Evolutionary conservation across 1,140 invertebrate genomes (phyloP).

Genomic region (Dryas iulia): DNA sequence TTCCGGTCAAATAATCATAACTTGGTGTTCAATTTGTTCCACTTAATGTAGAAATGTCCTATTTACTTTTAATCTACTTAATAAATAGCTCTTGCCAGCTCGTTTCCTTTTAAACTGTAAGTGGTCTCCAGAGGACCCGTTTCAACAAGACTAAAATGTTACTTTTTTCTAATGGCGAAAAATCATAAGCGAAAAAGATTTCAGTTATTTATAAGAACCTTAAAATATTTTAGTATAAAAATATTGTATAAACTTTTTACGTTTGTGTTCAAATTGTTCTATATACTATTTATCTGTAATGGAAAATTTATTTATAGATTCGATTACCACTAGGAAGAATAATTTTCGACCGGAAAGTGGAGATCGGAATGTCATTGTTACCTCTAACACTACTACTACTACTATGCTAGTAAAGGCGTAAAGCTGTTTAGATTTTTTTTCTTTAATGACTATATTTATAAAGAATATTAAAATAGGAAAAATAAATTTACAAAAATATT

Average conservation of each 20-base stretch:
- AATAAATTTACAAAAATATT: too few relatives aligned
- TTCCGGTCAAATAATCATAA: not conserved
- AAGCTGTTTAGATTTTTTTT: too few relatives aligned
- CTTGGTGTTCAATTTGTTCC: not conserved
- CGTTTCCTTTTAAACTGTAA: slow-evolving; percentile 8
- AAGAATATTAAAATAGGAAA: too few relatives aligned
- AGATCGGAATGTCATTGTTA: too few relatives aligned
- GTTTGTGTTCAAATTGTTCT: not conserved
- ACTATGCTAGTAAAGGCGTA: too few relatives aligned
- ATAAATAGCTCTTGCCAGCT: slow-evolving; percentile 7
- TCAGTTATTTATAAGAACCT: not conserved
- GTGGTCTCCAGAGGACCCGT: not conserved
- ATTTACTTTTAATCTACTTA: slow-evolving; percentile 11
- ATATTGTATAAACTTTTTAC: not conserved
- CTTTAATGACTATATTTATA: too few relatives aligned
- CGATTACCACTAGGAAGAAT: too few relatives aligned
- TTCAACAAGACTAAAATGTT: not conserved
- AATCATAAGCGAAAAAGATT: not conserved
- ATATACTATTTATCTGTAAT: too few relatives aligned
- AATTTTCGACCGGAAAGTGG: not conserved
- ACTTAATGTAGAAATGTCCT: not conserved
- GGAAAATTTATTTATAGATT: too few relatives aligned
- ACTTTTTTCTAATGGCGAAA: not conserved
- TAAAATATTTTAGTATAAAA: not conserved
- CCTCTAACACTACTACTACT: too few relatives aligned